Percentiles rank a stretch among this genome's conserved stretches.
Conservation (phyloP, 2,888 invertebrate species). For the Orchesellides sinensis region DNA sequence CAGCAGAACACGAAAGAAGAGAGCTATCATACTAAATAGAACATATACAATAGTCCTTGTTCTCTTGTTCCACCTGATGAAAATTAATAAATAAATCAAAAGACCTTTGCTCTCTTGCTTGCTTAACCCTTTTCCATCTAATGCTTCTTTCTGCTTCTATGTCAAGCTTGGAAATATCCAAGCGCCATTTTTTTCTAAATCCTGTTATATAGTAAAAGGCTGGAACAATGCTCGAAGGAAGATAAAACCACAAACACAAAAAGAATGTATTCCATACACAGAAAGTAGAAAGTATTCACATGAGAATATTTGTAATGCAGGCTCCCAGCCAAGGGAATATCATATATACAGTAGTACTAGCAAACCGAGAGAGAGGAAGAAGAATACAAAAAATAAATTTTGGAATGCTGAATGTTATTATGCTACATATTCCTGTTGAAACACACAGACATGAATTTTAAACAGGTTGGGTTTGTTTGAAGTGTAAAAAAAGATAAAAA, state of each 20-base stretch:
- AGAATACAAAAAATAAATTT: constrained; percentile 44
- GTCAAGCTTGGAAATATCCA: too few relatives aligned
- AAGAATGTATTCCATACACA: too few relatives aligned
- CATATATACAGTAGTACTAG: too few relatives aligned
- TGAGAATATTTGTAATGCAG: constrained; percentile 26
- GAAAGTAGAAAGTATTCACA: constrained; percentile 17
- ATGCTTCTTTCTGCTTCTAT: background rate
- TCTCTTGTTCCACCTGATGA: background rate
- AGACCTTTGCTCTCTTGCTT: background rate
- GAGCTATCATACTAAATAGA: too few relatives aligned
- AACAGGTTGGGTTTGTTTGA: constrained; percentile 13
- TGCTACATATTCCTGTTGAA: background rate
- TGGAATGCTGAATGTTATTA: constrained; percentile 23
- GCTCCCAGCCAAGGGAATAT: constrained; percentile 20
- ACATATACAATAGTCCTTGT: too few relatives aligned
- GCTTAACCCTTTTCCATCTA: background rate
- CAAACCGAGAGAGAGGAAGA: too few relatives aligned
- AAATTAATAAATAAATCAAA: background rate
- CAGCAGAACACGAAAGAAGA: too few relatives aligned
- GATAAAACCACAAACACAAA: too few relatives aligned
- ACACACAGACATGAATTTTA: constrained; percentile 39
- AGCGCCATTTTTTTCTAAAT: too few relatives aligned
- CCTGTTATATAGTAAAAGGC: too few relatives aligned
- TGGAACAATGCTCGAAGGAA: too few relatives aligned
- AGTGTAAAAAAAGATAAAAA: constrained; percentile 2